phyloP scores from a whole-genome alignment of 2,113 vertebrate genomes.

The Ailuropoda melanoleuca region DNA sequence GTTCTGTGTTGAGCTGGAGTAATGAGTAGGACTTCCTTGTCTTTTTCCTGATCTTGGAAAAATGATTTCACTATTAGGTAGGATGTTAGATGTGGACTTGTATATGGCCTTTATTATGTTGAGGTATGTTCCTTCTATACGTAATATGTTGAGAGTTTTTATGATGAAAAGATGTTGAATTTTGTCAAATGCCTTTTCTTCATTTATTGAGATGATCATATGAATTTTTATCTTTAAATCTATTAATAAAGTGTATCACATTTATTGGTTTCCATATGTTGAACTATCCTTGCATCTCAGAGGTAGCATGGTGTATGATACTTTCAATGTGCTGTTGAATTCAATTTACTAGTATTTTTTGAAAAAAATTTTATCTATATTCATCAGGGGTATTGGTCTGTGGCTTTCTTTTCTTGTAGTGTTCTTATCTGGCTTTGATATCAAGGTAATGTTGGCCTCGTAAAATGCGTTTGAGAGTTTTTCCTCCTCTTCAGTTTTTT shows the following conservation, averaged over 20 bases:
- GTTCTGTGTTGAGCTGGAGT: background rate
- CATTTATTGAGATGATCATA: background rate
- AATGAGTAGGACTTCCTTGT: background rate
- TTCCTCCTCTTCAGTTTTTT: background rate
- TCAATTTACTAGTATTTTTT: background rate
- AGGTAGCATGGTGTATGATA: background rate
- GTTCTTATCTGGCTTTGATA: background rate
- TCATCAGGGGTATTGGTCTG: background rate
- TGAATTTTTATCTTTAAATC: background rate
- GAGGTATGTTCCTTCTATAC: background rate
- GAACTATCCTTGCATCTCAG: background rate
- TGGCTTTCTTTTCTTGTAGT: background rate
- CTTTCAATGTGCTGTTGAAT: background rate
- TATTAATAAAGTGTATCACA: background rate
- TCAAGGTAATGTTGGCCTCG: background rate
- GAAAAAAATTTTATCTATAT: background rate
- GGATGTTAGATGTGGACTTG: background rate
- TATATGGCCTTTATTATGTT: background rate
- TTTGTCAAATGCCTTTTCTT: background rate
- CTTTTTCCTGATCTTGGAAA: background rate
- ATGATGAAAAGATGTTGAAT: background rate
- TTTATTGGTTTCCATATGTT: background rate
- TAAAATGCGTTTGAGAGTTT: background rate
- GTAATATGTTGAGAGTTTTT: background rate
- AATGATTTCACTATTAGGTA: background rate